phyloP scores from a whole-genome alignment of 2,888 invertebrate species.

The Vannuccia rotundouncinata region DNA sequence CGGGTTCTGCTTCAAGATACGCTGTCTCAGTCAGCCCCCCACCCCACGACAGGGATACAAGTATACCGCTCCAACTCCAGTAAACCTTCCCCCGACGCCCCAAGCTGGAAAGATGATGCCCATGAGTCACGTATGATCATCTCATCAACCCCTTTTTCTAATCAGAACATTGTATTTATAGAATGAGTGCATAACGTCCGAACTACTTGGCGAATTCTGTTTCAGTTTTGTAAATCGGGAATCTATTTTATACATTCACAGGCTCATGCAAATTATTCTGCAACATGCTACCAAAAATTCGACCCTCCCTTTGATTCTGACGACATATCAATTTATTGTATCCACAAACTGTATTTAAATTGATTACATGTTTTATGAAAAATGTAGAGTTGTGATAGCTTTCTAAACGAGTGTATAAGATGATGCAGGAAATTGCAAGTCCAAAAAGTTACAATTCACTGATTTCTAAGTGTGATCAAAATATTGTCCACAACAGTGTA shows the following conservation, averaged over 20 bases:
- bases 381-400: too few relatives aligned
- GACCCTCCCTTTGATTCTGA: background rate
- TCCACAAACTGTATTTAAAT: too few relatives aligned
- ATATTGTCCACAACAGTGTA: too few relatives aligned
- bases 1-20: slow-evolving; percentile 43
- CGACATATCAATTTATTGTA: background rate
- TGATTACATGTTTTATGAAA: too few relatives aligned
- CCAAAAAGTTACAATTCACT: too few relatives aligned
- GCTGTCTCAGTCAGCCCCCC: background rate
- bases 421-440: too few relatives aligned
- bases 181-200: background rate
- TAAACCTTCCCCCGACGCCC: background rate
- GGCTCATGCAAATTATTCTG: background rate
- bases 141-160: background rate
- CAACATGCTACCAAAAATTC: background rate
- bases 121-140: background rate
- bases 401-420: too few relatives aligned
- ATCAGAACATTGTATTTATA: background rate
- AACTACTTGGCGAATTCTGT: background rate
- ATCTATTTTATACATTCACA: background rate
- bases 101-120: slow-evolving; percentile 10
- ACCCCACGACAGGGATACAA: background rate
- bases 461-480: too few relatives aligned
- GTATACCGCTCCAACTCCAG: background rate
- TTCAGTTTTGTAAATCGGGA: too few relatives aligned